phyloP scores from a whole-genome alignment of 2,888 invertebrate genomes.

The Pegoplata infirma region DNA sequence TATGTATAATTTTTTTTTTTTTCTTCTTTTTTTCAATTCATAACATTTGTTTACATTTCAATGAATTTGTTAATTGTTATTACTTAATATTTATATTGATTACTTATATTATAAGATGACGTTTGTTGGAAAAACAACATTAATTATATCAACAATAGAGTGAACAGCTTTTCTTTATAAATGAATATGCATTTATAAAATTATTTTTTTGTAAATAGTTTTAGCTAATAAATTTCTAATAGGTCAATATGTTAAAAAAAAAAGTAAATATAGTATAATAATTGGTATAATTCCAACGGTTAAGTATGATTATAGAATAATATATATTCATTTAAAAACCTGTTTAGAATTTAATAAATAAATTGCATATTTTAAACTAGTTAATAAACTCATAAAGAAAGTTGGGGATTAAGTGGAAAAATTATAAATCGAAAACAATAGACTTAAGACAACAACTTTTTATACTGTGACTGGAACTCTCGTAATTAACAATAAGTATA shows the following conservation, averaged over 20 bases:
- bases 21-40: not conserved
- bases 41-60: conserved; percentile 24
- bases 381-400: too few relatives aligned
- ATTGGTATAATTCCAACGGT: not conserved
- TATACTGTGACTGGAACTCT: too few relatives aligned
- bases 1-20: conserved; percentile 5
- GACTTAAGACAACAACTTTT: too few relatives aligned
- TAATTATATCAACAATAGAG: not conserved
- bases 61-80: not conserved
- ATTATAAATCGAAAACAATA: too few relatives aligned
- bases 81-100: not conserved
- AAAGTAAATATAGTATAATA: too few relatives aligned
- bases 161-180: too few relatives aligned
- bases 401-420: too few relatives aligned
- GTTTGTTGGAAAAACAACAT: not conserved
- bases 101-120: not conserved
- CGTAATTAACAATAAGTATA: too few relatives aligned
- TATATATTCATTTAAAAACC: too few relatives aligned
- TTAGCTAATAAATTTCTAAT: not conserved
- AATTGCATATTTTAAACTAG: not conserved
- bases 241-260: conserved; percentile 8
- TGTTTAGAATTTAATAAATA: too few relatives aligned
- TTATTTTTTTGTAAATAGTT: not conserved
- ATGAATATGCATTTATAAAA: too few relatives aligned
- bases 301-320: not conserved